Conservation (phyloP, 1,140 invertebrate species). For the Schlechtendalia chinensis region DNA sequence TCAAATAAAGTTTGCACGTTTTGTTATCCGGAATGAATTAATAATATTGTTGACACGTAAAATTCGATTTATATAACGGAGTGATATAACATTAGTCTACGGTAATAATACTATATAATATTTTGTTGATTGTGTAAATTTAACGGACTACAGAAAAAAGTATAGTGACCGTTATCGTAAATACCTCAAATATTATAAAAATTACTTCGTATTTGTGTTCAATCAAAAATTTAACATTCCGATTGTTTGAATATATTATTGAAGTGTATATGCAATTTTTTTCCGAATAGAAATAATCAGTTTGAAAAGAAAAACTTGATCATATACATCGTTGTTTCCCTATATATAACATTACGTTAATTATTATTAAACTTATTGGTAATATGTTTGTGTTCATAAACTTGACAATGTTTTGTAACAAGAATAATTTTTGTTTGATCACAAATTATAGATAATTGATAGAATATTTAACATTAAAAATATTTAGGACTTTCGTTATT, state of each 20-base stretch:
- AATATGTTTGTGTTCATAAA: neutral
- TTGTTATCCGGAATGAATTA: constrained; percentile 14
- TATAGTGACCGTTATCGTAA: too few relatives aligned
- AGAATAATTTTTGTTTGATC: neutral
- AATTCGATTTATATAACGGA: constrained; percentile 6
- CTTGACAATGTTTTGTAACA: neutral
- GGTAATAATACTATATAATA: neutral
- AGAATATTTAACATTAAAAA: neutral
- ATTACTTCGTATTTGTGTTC: too few relatives aligned
- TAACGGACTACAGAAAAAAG: neutral
- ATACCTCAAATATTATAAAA: too few relatives aligned
- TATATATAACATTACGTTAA: neutral
- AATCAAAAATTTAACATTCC: too few relatives aligned
- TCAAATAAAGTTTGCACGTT: constrained; percentile 45
- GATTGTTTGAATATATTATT: too few relatives aligned
- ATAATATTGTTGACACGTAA: constrained; percentile 23
- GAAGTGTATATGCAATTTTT: too few relatives aligned
- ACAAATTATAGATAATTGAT: neutral
- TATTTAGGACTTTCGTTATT: neutral
- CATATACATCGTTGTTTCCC: too few relatives aligned
- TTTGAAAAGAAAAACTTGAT: too few relatives aligned
- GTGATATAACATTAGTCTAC: neutral
- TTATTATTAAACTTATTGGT: too few relatives aligned
- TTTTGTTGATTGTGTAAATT: neutral
- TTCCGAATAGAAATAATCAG: too few relatives aligned